Evolutionary conservation across 2,797 vertebrate genomes (phyloP), one percentile per base, ranked within the genome.

Genomic region (Moxostoma hubbsi): DNA sequence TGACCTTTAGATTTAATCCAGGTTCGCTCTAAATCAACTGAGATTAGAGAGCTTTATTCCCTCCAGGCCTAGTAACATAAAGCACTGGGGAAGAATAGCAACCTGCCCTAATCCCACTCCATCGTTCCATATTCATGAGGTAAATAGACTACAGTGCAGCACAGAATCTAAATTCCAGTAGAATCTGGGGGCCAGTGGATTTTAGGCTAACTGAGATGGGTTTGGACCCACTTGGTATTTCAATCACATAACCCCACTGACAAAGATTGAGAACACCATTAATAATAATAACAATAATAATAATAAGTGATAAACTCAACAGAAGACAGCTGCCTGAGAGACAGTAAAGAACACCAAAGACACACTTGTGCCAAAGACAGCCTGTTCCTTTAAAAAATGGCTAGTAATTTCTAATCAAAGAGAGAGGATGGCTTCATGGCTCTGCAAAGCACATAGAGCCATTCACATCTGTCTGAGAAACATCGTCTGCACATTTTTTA

Each of bases 1-100:
- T 92, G 94, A 93, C 91, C 90, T 94, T 92, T 92, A 92, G 64
- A 84, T 88, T 87, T 94, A 95, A 95, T 92, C 93, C 89, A 85
- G 87, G 79, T 88, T 90, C 84, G 82, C 86, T 94, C 90, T 92
- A 87, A 93, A 92, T 93, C 90, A 92, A 91, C 89, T 90, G 89
- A 89, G 88, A 91, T 93, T 94, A 90, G 88, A 83, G 75, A 36
- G 77, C 82, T 89, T 91, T 89, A 88, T 88, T 89, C 81, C 53
- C 57, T 75, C 11, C 62, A 80, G 80, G 59, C 62, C 77, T 71
- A 76, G 50, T 77, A 82, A 84, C 71, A 71, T 76, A 36, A 36
- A 36, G 36, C 73, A 70, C 71, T 80, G 69, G 9, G 64, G 70
- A 68, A 86, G 72, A 73, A 55, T 55, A 64, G 63, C 71, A 57